Evolutionary conservation across 2,797 vertebrate genomes (phyloP), one percentile per base, ranked within the genome.

Genomic region (Phyllotis vaccarum): DNA sequence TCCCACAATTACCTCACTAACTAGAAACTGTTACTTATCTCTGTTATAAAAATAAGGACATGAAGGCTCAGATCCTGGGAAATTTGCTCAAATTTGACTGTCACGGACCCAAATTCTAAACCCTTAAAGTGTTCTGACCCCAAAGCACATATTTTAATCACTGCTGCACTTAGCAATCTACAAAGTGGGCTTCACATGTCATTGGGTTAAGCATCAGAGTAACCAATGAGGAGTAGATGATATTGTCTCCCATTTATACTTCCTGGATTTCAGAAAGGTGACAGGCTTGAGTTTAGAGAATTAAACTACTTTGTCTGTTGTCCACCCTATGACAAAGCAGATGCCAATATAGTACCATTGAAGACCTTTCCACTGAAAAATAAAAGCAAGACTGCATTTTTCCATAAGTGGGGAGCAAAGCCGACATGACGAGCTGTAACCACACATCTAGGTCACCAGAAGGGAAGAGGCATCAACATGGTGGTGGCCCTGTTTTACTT

Each of bases 41-140:
- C 56, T 56, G 24, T 52, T 58, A 29, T 82, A 92, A 92, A 89
- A 12, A 90, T 79, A n/a, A 90, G 93, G 88, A 88, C 90, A 88
- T 1, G 27, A 37, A 92, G 60, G 2, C 49, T 95, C 78, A 79
- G 43, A 79, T 86, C 79, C 92, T 86, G 70, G 85, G 83, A 89
- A 89, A 91, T 13, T 89, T 76, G 56, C 82, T 46, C 46, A 70
- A 66, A 10, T 0, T 86, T n/a, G 27, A 64, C 11, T 81, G 29
- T 88, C 40, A 54, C 13, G 31, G 62, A 92, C 29, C 17, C 34
- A 92, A 58, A 79, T 22, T 34, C 90, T 66, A 72, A 90, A 54
- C n/a, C 13, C 8, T 46, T 70, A 14, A 72, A 8, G 37, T 0
- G 37, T 21, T 86, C 31, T 75, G 80, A 54, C 17, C 89, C 27